Evolutionary conservation across 2,113 vertebrate species (phyloP), one percentile per base, ranked within the genome.

Genomic region (Gila orcuttii): DNA sequence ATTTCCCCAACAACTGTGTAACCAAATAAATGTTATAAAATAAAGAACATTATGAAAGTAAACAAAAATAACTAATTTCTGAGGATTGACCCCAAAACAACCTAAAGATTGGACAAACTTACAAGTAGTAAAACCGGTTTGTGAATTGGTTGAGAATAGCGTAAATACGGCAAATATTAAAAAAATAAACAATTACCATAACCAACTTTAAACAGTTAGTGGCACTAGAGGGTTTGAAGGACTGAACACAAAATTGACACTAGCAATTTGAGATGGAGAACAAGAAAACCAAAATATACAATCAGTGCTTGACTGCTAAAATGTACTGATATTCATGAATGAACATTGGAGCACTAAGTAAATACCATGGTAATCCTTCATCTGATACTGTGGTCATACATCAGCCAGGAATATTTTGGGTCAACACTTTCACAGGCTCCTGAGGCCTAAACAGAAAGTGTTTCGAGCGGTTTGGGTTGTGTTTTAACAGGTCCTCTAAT

Each of bases 401-500:
- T 23, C 69, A 12, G 21, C 69, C 36, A 9, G 4, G 10, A 73
- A 42, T 17, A 73, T 42, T 69, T 21, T 71, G 68, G 0, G 36
- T 71, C 10, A 11, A 13, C 21, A 13, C 3, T 4, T 73, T 13
- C 5, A 73, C 19, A 42, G 36, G 4, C 21, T 74, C 23, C 39
- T 0, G 19, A 42, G 19, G 68, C 68, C 68, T 28, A 8, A 75
- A 75, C 39, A 45, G 68, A 71, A 45, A 25, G 12, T 1, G 68
- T 42, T 71, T 23, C 11, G 33, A 71, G 36, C 23, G 0, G 39
- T 47, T 47, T 21, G 9, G 47, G 75, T 77, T 77, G 15, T 55
- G 75, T 77, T 77, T 55, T 77, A 77, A 77, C 74, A 52, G 8
- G 74, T 77, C 73, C 6, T 25, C 6, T 47, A 28, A 52, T 50